These are phyloP conservation scores for Chelonus insularis DNA, from an alignment of 1,140 invertebrate genomes.

Conservation along the genomic window DNA sequence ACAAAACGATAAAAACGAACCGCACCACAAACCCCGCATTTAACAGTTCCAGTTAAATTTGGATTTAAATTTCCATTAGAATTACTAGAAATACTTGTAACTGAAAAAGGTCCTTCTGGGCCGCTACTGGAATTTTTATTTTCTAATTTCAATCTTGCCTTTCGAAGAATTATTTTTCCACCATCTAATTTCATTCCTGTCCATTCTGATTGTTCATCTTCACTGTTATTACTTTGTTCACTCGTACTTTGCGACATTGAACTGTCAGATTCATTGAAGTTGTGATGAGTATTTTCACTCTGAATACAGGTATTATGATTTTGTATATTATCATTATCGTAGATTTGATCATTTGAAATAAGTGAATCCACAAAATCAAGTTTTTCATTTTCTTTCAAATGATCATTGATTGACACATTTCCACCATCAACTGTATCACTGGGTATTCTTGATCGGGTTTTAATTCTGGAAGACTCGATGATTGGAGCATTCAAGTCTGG, in stretches of 20 bases:
- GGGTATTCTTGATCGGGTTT: slow-evolving; percentile 52
- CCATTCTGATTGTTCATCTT: slow-evolving; percentile 59
- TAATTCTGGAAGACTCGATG: slow-evolving; percentile 57
- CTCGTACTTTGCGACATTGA: slow-evolving; percentile 59
- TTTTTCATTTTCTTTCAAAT: background rate
- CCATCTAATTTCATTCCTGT: slow-evolving; percentile 59
- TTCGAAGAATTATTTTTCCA: slow-evolving; percentile 71
- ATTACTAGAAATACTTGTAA: slow-evolving; percentile 50
- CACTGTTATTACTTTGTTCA: slow-evolving; percentile 58
- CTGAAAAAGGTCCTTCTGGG: slow-evolving; percentile 70
- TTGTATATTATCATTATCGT: background rate
- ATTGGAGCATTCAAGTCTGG: slow-evolving; percentile 49
- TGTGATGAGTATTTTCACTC: slow-evolving; percentile 40
- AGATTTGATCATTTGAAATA: background rate
- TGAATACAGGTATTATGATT: slow-evolving; percentile 13
- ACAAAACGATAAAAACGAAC: slow-evolving; percentile 76
- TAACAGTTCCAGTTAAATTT: slow-evolving; percentile 67
- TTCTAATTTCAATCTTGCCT: slow-evolving; percentile 70
- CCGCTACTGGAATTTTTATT: slow-evolving; percentile 61
- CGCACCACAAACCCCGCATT: slow-evolving; percentile 79
- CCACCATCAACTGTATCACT: slow-evolving; percentile 30
- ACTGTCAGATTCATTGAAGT: slow-evolving; percentile 59
- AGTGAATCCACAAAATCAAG: background rate
- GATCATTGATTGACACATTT: background rate
- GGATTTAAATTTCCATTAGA: slow-evolving; percentile 44